Evolutionary conservation across 1,140 invertebrate species (phyloP).

Genomic region (Procambarus virginalis): DNA sequence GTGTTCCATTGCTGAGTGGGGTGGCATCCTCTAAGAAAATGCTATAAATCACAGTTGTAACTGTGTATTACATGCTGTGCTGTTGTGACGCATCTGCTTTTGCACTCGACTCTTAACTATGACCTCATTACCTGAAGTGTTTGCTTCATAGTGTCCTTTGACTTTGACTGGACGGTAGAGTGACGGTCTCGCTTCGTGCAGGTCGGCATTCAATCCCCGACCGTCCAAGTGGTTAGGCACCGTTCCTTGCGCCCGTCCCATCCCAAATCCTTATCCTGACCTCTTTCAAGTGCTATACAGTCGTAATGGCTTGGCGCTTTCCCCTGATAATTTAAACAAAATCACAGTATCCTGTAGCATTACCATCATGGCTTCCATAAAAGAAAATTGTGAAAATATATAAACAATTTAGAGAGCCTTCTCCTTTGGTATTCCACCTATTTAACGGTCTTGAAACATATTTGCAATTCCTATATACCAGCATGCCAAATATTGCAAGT

Average conservation of each 20-base stretch:
- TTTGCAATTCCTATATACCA: not conserved
- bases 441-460: not conserved
- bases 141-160: not conserved
- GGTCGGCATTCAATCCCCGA: too few species aligned
- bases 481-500: not conserved
- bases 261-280: too few species aligned
- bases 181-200: too few species aligned
- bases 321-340: too few species aligned
- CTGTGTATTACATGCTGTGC: not conserved
- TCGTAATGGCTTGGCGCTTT: too few species aligned
- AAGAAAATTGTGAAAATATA: not conserved
- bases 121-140: not conserved
- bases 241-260: too few species aligned
- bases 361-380: not conserved
- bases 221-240: too few species aligned
- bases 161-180: too few species aligned
- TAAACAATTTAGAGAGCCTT: not conserved
- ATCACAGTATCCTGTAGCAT: too few species aligned
- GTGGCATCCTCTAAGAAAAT: not conserved
- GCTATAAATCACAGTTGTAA: not conserved
- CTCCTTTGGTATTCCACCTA: not conserved
- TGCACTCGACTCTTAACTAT: too few species aligned
- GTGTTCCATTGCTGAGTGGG: not conserved
- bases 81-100: not conserved
- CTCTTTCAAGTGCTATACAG: too few species aligned